Evolutionary conservation across 1,140 invertebrate genomes (phyloP).

Genomic region (Adoxophyes honmai): DNA sequence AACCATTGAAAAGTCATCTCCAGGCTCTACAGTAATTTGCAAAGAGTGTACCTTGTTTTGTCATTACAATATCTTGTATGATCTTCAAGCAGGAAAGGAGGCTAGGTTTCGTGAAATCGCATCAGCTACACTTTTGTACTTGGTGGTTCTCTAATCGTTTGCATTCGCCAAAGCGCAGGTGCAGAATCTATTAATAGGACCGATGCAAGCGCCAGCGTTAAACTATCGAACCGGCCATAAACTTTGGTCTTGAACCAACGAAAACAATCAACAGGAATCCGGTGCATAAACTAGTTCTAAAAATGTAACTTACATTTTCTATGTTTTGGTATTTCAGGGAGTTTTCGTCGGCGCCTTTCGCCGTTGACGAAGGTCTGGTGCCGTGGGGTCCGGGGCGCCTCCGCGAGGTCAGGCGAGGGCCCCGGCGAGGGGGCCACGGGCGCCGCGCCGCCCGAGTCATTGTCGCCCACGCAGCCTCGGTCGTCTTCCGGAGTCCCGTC

Average conservation of each 20-base stretch:
- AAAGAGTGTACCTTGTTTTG: no score
- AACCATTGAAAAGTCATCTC: no score
- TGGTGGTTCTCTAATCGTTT: conserved; percentile 12
- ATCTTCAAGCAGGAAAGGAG: no score
- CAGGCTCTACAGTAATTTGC: no score
- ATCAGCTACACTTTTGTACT: conserved; percentile 13
- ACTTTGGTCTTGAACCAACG: conserved; percentile 16
- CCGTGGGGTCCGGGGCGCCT: conserved; percentile 57
- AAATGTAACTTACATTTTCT: conserved; percentile 85
- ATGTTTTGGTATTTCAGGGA: conserved; percentile 92
- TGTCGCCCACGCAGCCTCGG: conserved; percentile 41
- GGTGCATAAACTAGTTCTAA: not conserved
- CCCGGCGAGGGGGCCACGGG: conserved; percentile 31
- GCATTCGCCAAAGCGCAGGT: conserved; percentile 30
- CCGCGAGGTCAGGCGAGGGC: conserved; percentile 37
- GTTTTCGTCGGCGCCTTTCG: conserved; percentile 85
- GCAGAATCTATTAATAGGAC: conserved; percentile 24
- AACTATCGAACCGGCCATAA: conserved; percentile 17
- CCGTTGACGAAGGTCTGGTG: conserved; percentile 66
- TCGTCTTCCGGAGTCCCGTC: conserved; percentile 75
- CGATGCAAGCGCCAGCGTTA: conserved; percentile 20
- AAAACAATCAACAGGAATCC: conserved; percentile 10
- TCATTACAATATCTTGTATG: no score
- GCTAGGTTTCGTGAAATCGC: conserved; percentile 2
- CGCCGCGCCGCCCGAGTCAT: conserved; percentile 27